phyloP scores from a whole-genome alignment of 1,140 invertebrate species.

The Diabrotica virgifera region DNA sequence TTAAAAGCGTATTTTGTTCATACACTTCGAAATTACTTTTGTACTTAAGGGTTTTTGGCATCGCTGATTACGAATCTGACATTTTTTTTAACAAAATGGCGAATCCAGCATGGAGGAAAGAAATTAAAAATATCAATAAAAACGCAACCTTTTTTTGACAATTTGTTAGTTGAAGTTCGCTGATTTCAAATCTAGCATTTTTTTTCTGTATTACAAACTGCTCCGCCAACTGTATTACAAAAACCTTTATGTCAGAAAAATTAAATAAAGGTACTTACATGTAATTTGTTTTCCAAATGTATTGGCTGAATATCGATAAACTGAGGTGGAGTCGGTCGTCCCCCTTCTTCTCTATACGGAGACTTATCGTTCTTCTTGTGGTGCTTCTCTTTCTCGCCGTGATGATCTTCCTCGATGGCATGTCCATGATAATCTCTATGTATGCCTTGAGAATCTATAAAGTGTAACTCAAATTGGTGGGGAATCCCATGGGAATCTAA shows the following conservation, averaged over 20 bases:
- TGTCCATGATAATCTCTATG: constrained; percentile 44
- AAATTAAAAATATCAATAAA: too few species aligned
- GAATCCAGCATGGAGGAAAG: too few species aligned
- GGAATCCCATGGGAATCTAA: constrained; percentile 43
- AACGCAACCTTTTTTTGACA: too few species aligned
- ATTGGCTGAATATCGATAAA: constrained; percentile 41
- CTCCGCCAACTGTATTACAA: neutral
- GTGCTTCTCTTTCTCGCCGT: constrained; percentile 23
- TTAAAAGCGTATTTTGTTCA: too few species aligned
- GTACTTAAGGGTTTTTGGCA: too few species aligned
- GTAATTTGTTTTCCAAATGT: constrained; percentile 38
- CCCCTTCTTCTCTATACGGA: constrained; percentile 28
- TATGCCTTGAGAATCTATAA: constrained; percentile 46
- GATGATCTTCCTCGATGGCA: constrained; percentile 32
- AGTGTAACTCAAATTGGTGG: constrained; percentile 44
- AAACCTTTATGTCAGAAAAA: neutral
- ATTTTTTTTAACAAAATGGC: too few species aligned
- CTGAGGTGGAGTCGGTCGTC: constrained; percentile 38
- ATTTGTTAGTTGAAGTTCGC: too few species aligned
- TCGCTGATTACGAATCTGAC: too few species aligned
- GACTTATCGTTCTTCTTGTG: constrained; percentile 31
- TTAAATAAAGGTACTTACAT: constrained; percentile 6
- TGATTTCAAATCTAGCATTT: too few species aligned
- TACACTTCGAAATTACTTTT: too few species aligned
- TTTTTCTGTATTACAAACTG: too few species aligned